A percentile compares a stretch with the other conserved stretches of the same genome.
Evolutionary conservation across 2,113 vertebrate species (phyloP).

Genomic region (Rousettus leschenaultii): DNA sequence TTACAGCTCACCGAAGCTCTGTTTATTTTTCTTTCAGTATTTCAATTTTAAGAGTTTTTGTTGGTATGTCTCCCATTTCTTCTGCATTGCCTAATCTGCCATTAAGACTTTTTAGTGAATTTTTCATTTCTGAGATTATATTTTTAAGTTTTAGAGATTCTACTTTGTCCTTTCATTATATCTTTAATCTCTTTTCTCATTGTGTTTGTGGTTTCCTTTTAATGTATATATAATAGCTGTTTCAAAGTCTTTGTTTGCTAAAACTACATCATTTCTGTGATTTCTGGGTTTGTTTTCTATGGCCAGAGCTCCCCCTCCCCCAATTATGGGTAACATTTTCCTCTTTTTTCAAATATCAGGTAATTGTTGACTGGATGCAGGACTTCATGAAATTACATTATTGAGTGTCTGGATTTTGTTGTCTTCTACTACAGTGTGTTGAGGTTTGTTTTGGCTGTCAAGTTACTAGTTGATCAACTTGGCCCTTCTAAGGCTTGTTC

Average conservation of each 20-base stretch:
- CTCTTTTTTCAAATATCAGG: conserved; percentile 16
- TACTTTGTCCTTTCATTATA: background rate
- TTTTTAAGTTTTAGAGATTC: conserved; percentile 27
- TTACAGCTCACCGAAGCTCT: conserved; percentile 27
- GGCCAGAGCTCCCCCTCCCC: background rate
- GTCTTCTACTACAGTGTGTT: background rate
- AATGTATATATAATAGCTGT: background rate
- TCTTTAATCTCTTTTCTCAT: background rate
- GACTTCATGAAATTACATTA: background rate
- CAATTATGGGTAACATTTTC: background rate
- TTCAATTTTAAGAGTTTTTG: conserved; percentile 8
- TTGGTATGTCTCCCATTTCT: background rate
- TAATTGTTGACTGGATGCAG: conserved; percentile 23
- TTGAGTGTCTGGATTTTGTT: background rate
- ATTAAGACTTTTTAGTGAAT: background rate
- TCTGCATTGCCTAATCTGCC: background rate
- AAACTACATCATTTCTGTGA: background rate
- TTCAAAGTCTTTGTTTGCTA: conserved; percentile 23
- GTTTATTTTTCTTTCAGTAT: background rate
- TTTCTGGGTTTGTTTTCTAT: conserved; percentile 18
- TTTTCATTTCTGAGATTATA: background rate
- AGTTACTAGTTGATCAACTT: background rate
- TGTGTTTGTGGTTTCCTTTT: conserved; percentile 33
- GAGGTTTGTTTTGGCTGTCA: background rate
- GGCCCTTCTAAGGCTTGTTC: conserved; percentile 1